Evolutionary conservation across 2,113 vertebrate genomes (phyloP).

Genomic region (Cisticola juncidis): DNA sequence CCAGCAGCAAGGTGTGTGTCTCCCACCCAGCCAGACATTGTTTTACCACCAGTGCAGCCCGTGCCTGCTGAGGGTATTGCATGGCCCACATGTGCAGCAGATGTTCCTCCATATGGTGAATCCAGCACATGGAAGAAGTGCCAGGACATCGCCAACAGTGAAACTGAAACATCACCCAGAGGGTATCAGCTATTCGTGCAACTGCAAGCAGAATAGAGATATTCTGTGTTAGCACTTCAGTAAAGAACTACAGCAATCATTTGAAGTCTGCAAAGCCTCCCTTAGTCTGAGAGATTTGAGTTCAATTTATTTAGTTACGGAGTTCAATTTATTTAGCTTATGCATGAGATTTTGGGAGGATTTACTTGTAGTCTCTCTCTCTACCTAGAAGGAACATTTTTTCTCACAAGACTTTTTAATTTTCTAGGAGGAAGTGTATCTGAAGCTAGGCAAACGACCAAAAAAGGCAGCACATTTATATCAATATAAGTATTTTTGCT

Average conservation of each 20-base stretch:
- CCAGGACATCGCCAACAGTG: neutral
- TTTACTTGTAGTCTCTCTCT: neutral
- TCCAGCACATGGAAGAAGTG: neutral
- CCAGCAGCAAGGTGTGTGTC: neutral
- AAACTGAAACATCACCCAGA: neutral
- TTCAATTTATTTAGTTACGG: conserved; percentile 24
- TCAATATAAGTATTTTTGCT: conserved; percentile 6
- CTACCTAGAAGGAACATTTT: neutral
- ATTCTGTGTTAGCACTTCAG: conserved; percentile 24
- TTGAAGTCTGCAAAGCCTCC: conserved; percentile 33
- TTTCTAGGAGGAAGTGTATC: neutral
- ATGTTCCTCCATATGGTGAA: neutral
- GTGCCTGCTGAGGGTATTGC: neutral
- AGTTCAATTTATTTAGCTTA: conserved; percentile 49
- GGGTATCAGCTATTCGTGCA: neutral
- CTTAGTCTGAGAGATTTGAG: conserved; percentile 21
- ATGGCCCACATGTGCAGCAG: neutral
- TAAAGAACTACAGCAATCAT: conserved; percentile 16
- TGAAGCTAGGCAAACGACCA: neutral
- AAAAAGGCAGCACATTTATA: conserved; percentile 12
- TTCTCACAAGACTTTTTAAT: neutral
- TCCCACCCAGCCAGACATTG: neutral
- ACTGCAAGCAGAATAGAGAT: neutral
- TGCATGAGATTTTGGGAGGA: neutral
- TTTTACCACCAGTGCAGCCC: neutral